Evolutionary conservation across 2,888 invertebrate genomes (phyloP).

Genomic region (Octodonta nipae): DNA sequence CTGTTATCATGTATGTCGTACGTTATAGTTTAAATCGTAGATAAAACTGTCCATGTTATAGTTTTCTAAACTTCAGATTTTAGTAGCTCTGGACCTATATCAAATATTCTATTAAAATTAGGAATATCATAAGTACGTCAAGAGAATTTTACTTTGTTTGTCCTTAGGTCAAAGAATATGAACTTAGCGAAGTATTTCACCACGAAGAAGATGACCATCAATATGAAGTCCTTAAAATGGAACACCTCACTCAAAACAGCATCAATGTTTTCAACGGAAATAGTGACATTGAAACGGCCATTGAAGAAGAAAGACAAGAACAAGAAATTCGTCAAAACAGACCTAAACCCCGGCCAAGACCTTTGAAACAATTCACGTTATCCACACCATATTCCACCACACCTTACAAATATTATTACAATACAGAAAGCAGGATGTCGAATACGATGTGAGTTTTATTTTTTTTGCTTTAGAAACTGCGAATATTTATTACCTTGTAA

Average conservation of each 20-base stretch:
- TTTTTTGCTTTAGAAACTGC: no score
- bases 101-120: no score
- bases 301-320: conserved; percentile 64
- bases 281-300: conserved; percentile 63
- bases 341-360: conserved; percentile 19
- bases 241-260: conserved; percentile 43
- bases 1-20: no score
- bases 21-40: no score
- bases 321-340: conserved; percentile 36
- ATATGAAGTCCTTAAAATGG: conserved; percentile 57
- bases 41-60: no score
- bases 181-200: conserved; percentile 75
- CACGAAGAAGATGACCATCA: conserved; percentile 64
- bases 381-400: conserved; percentile 20
- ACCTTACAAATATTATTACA: conserved; percentile 13
- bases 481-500: not conserved
- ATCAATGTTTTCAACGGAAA: conserved; percentile 50
- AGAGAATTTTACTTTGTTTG: no score
- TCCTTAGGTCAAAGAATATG: conserved; percentile 83
- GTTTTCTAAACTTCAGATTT: no score
- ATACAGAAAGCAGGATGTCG: conserved; percentile 23
- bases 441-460: conserved; percentile 34
- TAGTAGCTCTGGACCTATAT: no score
- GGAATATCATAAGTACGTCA: no score
- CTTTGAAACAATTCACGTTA: conserved; percentile 22